Evolutionary conservation across 2,797 vertebrate genomes (phyloP), one percentile per base, ranked within the genome.

Genomic region (Gadopsis marmoratus): DNA sequence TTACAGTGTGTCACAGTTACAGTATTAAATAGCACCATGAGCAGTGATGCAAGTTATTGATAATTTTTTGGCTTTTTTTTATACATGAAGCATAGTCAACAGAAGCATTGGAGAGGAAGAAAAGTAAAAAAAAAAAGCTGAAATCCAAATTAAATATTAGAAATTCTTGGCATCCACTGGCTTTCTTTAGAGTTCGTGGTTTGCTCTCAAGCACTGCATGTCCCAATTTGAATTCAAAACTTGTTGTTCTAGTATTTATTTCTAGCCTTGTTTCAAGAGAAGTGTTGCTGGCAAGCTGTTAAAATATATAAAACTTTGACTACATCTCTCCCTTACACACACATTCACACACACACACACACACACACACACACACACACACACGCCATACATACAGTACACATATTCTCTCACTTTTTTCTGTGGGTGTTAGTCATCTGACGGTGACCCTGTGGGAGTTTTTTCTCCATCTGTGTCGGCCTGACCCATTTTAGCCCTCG

Each of bases 401-500:
- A 26, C 26, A 26, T 54, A 69, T 72, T 80, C 64, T 53, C 76
- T 76, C 78, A 58, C 71, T 76, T 60, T 79, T 56, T 81, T 81
- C 71, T 86, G 76, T 84, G 84, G 77, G 85, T 93, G 88, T 91
- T 86, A 85, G 88, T 91, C 90, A 91, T 92, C 88, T 91, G 92
- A 93, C 89, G 89, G 89, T 92, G 94, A 95, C 94, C 94, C 94
- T 90, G 84, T 93, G 95, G 95, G 95, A 95, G 82, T 93, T 94
- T 90, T 89, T 89, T 71, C 90, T 95, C 96, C 95, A 96, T 96
- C 95, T 96, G 95, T 95, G 95, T 88, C 83, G 59, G 90, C 91
- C 92, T 96, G 95, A 96, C 95, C 95, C 95, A 95, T 93, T 96
- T 96, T 95, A 95, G 95, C 96, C 95, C 92, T 94, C 83, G 92